Base-by-base conservation (phyloP, 2,113 vertebrate species). In the Microcebus ravelobensis region DNA sequence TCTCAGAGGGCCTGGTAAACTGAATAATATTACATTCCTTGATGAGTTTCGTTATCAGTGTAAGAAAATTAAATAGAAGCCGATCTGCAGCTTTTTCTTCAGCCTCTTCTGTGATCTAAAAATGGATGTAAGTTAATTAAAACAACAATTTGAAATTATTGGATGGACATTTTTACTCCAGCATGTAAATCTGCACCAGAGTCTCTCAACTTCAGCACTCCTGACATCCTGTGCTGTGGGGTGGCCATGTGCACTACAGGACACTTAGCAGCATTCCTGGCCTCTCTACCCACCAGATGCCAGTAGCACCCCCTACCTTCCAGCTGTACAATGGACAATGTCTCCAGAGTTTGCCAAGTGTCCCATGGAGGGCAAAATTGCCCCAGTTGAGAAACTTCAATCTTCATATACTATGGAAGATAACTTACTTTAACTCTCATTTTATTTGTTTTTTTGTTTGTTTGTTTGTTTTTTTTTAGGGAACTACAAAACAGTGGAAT, bases 21-120 rank as follows among this genome's bases (percentile, higher is more conserved):
- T 99, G 98, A 96, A 99, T 96, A 68, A 99, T 97, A 79, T 98
- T 97, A 96, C 99, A 99, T 91, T 99, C 99, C 87, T 99, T 99
- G 97, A 99, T 98, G 3, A 99, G 98, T 97, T 99, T 99, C 89
- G 98, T 99, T 65, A 99, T 67, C 87, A 99, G 98, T 0, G 99
- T 99, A 57, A 99, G 99, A 71, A 99, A 99, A 96, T 98, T 98
- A 97, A 99, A 99, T 5, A 99, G 97, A 97, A 99, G 98, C 86
- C 99, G 97, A 93, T 99, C 99, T 5, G 99, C 99, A 68, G 99
- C 99, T 83, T 99, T 99, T 96, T 99, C 99, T 6, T 99, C 99
- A 42, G 98, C 96, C 97, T 99, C 99, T 94, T 99, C 99, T 45
- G 98, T 97, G 52, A 99, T 98, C 99, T 99, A 97, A 76, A 92